phyloP scores from a whole-genome alignment of 2,888 invertebrate genomes.

The Cenopis cana region DNA sequence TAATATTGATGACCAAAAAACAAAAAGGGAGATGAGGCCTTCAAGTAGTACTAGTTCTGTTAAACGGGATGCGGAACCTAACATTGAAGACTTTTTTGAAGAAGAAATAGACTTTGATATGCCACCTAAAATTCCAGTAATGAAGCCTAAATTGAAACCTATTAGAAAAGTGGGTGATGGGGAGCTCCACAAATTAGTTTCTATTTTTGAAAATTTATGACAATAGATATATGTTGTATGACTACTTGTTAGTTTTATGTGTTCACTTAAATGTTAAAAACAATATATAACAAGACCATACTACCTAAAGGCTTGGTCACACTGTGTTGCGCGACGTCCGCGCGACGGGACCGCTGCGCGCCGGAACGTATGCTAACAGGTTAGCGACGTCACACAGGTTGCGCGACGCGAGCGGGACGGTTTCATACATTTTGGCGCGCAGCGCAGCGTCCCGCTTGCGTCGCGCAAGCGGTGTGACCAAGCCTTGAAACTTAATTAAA shows the following conservation, averaged over 20 bases:
- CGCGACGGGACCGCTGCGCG: no score
- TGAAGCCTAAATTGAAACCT: conserved; percentile 68
- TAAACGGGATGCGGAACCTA: conserved; percentile 76
- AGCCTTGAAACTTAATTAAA: no score
- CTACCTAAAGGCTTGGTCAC: no score
- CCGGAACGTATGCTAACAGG: no score
- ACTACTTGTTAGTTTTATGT: not conserved
- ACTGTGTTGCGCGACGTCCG: no score
- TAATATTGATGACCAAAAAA: conserved; percentile 60
- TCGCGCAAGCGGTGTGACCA: no score
- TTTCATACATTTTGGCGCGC: no score
- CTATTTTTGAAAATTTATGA: conserved; percentile 75
- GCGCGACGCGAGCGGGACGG: no score
- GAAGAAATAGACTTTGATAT: conserved; percentile 66
- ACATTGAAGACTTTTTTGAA: conserved; percentile 77
- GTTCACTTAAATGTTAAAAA: no score
- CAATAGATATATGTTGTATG: conserved; percentile 32
- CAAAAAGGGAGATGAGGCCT: conserved; percentile 59
- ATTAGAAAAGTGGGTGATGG: conserved; percentile 66
- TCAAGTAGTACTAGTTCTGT: conserved; percentile 50
- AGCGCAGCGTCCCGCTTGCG: no score
- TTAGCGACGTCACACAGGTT: no score
- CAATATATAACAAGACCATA: no score
- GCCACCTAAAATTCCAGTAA: conserved; percentile 64
- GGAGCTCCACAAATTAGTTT: conserved; percentile 67